These are phyloP conservation scores for Chorisops tibialis DNA, from an alignment of 2,888 invertebrate genomes.

Conservation along the genomic window DNA sequence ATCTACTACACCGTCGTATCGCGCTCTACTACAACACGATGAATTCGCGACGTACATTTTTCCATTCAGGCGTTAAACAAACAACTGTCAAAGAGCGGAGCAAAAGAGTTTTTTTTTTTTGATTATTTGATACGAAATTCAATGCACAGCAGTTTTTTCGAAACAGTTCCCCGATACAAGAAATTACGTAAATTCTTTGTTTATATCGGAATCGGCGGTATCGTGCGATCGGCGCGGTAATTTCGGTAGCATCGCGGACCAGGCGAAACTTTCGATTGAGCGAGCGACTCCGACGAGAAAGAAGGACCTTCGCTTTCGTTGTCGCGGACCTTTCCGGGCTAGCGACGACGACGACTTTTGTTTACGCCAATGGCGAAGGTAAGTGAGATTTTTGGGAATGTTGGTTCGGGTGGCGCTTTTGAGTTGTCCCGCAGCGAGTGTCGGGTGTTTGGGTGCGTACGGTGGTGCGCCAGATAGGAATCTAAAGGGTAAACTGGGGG, in stretches of 20 bases:
- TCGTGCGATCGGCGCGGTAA: neutral
- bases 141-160: neutral
- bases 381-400: too few relatives aligned
- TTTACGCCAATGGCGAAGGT: too few relatives aligned
- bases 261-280: too few relatives aligned
- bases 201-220: neutral
- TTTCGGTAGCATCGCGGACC: too few relatives aligned
- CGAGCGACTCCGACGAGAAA: conserved; percentile 4
- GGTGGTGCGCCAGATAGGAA: too few relatives aligned
- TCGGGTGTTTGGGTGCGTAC: too few relatives aligned
- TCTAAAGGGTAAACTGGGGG: too few relatives aligned
- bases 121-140: neutral
- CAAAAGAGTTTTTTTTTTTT: conserved; percentile 5
- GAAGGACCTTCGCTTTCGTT: neutral
- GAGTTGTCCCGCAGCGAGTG: too few relatives aligned
- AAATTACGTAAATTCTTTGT: neutral
- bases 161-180: neutral
- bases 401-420: too few relatives aligned
- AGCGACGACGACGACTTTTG: conserved; percentile 9
- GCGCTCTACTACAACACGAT: too few relatives aligned
- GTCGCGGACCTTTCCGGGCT: too few relatives aligned
- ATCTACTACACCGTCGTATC: too few relatives aligned
- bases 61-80: conserved; percentile 39
- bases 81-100: conserved; percentile 38
- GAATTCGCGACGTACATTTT: neutral